Evolutionary conservation across 1,140 invertebrate genomes (phyloP), one percentile per base, ranked within the genome.

Genomic region (Cephus cinctus): DNA sequence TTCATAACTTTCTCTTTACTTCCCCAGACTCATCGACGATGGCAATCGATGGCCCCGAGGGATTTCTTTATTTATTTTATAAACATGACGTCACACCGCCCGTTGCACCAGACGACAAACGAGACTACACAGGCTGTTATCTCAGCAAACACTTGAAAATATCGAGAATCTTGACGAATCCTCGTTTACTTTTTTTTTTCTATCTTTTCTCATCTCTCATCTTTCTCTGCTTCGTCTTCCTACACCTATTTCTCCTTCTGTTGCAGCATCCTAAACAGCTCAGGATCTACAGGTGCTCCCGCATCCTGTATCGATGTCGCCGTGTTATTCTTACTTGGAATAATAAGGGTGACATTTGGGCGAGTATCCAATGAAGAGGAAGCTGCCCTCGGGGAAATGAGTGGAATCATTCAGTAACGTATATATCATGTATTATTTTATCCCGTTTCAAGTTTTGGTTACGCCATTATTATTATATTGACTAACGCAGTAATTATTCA

Each of bases 291-390:
- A 50, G 47, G 47, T 50, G 47, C 47, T 11, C 40, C 21, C 20
- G 11, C 35, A 22, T 19, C 27, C 15, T 45, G 31, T 36, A 45
- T 45, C 32, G 21, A 23, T 42, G 39, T 49, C 47, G 12, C n/a
- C 40, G 36, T 49, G 32, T 50, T 50, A 25, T 43, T 50, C 47
- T 50, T 50, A 43, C 47, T 39, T 50, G 27, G 38, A 50, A 50
- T 50, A 50, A 50, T 50, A 50, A 50, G 34, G 42, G 34, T 36
- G 34, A 36, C 34, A 36, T 36, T 8, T 30, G 12, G 27, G 27
- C n/a, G 12, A 9, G 27, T 30, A 30, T 9, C 27, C 27, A 30
- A n/a, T n/a, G n/a, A n/a, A n/a, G n/a, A n/a, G 8, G 27, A 8
- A 30, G 9, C 27, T 8, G 12, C 8, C n/a, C n/a, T n/a, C n/a